phyloP scores from a whole-genome alignment of 2,797 vertebrate species.

The Anableps anableps region DNA sequence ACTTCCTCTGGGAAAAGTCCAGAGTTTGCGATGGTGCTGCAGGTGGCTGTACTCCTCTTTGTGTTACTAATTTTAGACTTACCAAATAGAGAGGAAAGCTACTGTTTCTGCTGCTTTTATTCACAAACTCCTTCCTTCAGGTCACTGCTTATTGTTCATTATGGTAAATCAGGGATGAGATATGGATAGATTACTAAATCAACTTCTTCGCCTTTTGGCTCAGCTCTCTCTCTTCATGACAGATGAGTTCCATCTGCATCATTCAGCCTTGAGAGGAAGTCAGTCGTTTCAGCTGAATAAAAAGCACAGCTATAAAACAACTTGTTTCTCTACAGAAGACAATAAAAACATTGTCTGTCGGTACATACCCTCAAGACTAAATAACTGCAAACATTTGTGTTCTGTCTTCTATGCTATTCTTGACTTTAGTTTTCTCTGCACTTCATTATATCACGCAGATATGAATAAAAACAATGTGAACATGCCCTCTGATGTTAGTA shows the following conservation, averaged over 20 bases:
- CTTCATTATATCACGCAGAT: not conserved
- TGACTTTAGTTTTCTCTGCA: not conserved
- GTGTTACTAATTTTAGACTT: not conserved
- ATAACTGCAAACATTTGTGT: not conserved
- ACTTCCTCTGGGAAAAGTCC: not conserved
- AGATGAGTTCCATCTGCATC: not conserved
- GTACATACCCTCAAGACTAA: not conserved
- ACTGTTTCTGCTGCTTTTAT: not conserved
- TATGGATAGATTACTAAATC: not conserved
- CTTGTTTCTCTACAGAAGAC: not conserved
- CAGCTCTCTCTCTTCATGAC: not conserved
- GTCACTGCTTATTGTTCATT: not conserved
- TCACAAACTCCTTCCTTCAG: not conserved
- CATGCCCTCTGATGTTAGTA: not conserved
- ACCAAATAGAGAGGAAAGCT: not conserved
- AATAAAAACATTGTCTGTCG: not conserved
- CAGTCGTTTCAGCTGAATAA: not conserved
- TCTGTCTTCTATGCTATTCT: not conserved
- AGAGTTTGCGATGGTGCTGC: not conserved
- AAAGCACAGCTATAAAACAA: not conserved
- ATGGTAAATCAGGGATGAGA: constrained; percentile 1
- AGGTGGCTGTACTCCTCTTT: not conserved
- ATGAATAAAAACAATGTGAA: constrained; percentile 1
- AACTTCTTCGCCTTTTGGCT: not conserved
- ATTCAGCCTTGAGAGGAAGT: not conserved